These are phyloP conservation scores for Rhopilema esculentum DNA, from an alignment of 30 jellyfish, hydroid and myxozoan genomes.

Conservation along the genomic window DNA sequence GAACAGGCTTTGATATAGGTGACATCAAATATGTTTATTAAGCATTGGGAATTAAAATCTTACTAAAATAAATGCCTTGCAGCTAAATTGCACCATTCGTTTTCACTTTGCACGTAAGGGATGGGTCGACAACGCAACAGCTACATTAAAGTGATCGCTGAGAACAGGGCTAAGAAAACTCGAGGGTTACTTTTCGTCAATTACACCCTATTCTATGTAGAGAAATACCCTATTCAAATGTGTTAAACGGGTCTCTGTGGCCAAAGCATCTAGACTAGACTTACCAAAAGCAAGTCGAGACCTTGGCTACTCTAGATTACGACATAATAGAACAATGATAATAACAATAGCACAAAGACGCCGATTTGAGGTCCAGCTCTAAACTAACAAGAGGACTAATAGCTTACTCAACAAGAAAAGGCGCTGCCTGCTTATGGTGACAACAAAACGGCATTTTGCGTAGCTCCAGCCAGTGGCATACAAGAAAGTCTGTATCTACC, in stretches of 20 bases:
- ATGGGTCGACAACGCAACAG: too few species aligned
- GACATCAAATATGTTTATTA: too few species aligned
- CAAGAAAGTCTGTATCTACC: slow-evolving; percentile 5
- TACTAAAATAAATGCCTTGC: too few species aligned
- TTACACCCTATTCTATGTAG: too few species aligned
- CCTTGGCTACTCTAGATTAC: slow-evolving; percentile 5
- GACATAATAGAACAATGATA: not conserved
- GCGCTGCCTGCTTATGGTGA: slow-evolving; percentile 61
- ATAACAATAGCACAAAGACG: slow-evolving; percentile 13
- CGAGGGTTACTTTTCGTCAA: too few species aligned
- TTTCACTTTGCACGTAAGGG: too few species aligned
- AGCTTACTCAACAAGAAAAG: slow-evolving; percentile 41
- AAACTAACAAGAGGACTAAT: slow-evolving; percentile 63
- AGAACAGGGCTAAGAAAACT: too few species aligned
- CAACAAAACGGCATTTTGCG: not conserved
- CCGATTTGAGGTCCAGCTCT: slow-evolving; percentile 82
- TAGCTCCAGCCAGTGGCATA: not conserved
- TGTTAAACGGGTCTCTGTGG: not conserved
- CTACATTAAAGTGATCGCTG: too few species aligned
- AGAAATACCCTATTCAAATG: too few species aligned
- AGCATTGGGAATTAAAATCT: too few species aligned
- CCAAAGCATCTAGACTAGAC: not conserved
- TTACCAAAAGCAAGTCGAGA: not conserved
- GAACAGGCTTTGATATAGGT: too few species aligned
- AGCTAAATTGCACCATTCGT: too few species aligned